phyloP scores from a whole-genome alignment of 2,797 vertebrate species.

The Clarias fuscus region DNA sequence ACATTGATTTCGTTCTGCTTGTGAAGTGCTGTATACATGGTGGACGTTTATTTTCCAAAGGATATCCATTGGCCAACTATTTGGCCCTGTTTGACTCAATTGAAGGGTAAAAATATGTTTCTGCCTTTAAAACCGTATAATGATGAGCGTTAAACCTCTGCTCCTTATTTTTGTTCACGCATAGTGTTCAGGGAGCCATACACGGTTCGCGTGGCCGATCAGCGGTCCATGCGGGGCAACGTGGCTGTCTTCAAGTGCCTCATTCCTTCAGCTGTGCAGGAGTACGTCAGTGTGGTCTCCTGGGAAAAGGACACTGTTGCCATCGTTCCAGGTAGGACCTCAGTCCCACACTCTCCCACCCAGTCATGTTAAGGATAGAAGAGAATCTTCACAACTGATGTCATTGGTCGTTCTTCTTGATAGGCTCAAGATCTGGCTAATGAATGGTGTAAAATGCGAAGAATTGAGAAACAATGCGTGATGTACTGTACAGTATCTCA shows the following conservation, averaged over 20 bases:
- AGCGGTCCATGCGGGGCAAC: constrained; percentile 98
- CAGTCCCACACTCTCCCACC: not conserved
- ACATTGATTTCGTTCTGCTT: constrained; percentile 36
- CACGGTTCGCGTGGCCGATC: constrained; percentile 98
- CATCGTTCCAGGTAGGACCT: constrained; percentile 88
- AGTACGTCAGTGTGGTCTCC: constrained; percentile 97
- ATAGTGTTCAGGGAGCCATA: constrained; percentile 99
- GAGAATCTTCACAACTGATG: not conserved
- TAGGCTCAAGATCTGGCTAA: not conserved
- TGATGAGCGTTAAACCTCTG: not conserved
- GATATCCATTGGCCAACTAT: not conserved
- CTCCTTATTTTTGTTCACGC: constrained; percentile 19
- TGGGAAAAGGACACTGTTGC: constrained; percentile 99
- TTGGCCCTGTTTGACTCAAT: not conserved
- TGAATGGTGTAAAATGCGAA: not conserved
- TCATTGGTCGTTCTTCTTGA: not conserved
- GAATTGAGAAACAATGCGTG: not conserved
- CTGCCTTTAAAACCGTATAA: not conserved
- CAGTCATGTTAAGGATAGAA: not conserved
- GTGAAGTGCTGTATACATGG: too few species aligned
- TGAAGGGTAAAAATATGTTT: not conserved
- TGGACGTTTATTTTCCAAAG: not conserved
- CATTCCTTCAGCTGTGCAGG: constrained; percentile 97
- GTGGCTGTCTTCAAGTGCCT: constrained; percentile 99
- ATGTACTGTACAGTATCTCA: not conserved